Base-by-base conservation (phyloP, 53 echinoderm and acorn worm genomes). In the Holothuria scabra region DNA sequence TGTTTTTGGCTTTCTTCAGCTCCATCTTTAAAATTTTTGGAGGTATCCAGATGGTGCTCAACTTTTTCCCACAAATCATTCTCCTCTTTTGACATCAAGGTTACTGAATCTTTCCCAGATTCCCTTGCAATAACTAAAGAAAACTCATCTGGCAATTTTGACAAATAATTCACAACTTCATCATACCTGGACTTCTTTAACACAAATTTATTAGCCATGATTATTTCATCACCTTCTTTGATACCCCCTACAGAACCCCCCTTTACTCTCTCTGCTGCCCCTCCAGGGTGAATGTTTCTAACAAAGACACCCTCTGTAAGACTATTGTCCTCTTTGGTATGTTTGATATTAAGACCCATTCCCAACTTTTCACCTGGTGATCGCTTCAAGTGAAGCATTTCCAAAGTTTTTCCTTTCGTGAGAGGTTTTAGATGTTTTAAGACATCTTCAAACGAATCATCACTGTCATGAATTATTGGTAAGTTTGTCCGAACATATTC, bases 291-390 rank as follows among this genome's bases (percentile, higher is more conserved):
- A 32, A 99, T 83, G 56, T 85, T 89, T 83, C 89, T 89, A 9
- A 95, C 89, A 86, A 89, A 95, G 25, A 99, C 95, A 32, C 88
- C 90, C 52, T 96, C 89, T 62, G 91, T 90, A 21, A 89, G 38
- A 57, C 92, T 90, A 74, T 90, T 88, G 28, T 85, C 80, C 57
- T 85, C 90, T 75, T 93, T 85, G 11, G 93, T 93, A 67, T 92
- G 93, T 68, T 99, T 88, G 62, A 99, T 99, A 61, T 95, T 95
- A 23, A 99, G 72, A 5, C 95, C 95, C 99, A 99, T 99, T 67
- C 99, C 99, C 0, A 95, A 91, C 64, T 86, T 89, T 63, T 95
- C 97, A 19, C 94, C 95, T 65, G 85, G 82, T 20, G 62, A 86
- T 18, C 99, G 86, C 20, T 59, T 59, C n/a, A 99, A 90, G 22